Evolutionary conservation across 1,140 invertebrate genomes (phyloP).

Genomic region (Platyscapa corneri): DNA sequence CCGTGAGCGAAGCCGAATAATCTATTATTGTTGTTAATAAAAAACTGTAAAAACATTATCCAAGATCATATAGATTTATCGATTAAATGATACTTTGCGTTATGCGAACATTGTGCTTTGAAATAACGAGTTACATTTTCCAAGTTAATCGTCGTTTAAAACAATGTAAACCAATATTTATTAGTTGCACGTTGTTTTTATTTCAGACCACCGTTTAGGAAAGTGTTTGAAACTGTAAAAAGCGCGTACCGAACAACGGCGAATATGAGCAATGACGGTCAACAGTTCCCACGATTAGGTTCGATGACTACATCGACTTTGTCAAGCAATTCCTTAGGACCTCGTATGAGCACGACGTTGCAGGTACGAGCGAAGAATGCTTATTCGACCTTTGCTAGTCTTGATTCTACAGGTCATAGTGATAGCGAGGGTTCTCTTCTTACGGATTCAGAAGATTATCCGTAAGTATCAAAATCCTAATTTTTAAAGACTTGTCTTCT

Average conservation of each 20-base stretch:
- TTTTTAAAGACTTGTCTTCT: no score
- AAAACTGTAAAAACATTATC: no score
- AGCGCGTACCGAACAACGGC: slow-evolving; percentile 82
- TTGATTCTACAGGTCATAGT: slow-evolving; percentile 76
- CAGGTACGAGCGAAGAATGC: slow-evolving; percentile 58
- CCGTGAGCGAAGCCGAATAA: no score
- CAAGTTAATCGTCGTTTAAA: no score
- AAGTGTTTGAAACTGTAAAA: slow-evolving; percentile 88
- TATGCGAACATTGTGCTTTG: no score
- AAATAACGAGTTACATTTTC: no score
- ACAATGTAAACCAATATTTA: background rate
- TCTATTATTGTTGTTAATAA: no score
- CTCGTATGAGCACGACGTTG: slow-evolving; percentile 70
- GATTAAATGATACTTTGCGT: no score
- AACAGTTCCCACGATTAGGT: slow-evolving; percentile 69
- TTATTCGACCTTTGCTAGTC: slow-evolving; percentile 72
- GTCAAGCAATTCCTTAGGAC: slow-evolving; percentile 67
- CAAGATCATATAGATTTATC: no score
- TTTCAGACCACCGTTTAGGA: slow-evolving; percentile 82
- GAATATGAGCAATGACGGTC: slow-evolving; percentile 61
- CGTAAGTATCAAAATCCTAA: slow-evolving; percentile 73
- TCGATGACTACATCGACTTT: slow-evolving; percentile 72
- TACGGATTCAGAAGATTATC: slow-evolving; percentile 81
- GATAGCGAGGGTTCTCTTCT: slow-evolving; percentile 75
- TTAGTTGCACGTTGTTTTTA: no score